A percentile compares a stretch with the other conserved stretches of the same genome.
Evolutionary conservation across 92 coral and sea anemone species (phyloP).

Genomic region (Parazoanthus atlanticus): DNA sequence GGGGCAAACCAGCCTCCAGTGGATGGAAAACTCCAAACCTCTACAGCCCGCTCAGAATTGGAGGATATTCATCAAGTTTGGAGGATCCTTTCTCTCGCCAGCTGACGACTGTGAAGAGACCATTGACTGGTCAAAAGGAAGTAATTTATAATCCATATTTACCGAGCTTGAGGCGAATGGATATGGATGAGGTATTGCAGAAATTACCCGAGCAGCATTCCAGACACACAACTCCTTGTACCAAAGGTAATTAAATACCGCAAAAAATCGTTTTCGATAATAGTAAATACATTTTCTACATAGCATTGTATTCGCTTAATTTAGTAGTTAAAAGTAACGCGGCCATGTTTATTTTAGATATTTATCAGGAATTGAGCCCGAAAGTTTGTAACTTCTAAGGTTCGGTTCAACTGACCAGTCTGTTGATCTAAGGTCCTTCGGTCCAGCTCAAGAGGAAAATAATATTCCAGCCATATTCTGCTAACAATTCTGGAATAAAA

Average conservation of each 20-base stretch:
- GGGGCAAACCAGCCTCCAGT: constrained; percentile 56
- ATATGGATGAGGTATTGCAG: constrained; percentile 83
- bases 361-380: not conserved
- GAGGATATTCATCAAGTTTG: constrained; percentile 34
- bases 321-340: no score
- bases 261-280: not conserved
- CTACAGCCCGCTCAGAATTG: constrained; percentile 39
- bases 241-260: constrained; percentile 66
- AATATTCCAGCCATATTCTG: not conserved
- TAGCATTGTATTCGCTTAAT: not conserved
- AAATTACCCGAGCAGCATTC: constrained; percentile 82
- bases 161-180: constrained; percentile 91
- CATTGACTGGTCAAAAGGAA: constrained; percentile 80
- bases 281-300: not conserved
- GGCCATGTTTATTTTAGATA: not conserved
- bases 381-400: not conserved
- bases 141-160: constrained; percentile 82
- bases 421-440: not conserved
- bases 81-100: not conserved
- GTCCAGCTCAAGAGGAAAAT: not conserved
- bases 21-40: constrained; percentile 63
- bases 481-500: no score
- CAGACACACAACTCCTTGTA: constrained; percentile 72
- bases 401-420: not conserved
- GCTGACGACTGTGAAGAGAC: constrained; percentile 4